These are phyloP conservation scores for Aldabrachelys gigantea DNA, from an alignment of 2,113 vertebrate species.

Conservation along the genomic window DNA sequence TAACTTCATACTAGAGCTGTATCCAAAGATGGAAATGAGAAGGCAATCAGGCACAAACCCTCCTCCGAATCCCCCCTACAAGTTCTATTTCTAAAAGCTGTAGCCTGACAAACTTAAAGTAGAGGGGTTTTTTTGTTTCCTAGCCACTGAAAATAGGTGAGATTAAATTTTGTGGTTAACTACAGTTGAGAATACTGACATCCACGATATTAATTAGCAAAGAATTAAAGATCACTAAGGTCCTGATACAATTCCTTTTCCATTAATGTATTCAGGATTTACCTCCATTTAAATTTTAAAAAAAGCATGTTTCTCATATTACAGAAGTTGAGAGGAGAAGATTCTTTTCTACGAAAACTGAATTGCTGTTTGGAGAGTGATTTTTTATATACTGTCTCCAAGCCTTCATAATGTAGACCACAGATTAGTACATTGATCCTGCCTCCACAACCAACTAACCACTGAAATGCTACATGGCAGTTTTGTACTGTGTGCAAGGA, in stretches of 20 bases:
- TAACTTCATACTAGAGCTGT: constrained; percentile 65
- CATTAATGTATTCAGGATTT: background rate
- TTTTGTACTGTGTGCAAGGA: background rate
- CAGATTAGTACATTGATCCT: background rate
- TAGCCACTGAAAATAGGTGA: background rate
- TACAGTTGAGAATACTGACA: background rate
- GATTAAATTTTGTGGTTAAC: constrained; percentile 26
- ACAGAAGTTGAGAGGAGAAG: background rate
- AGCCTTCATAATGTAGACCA: background rate
- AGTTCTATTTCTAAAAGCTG: constrained; percentile 39
- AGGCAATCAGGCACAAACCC: constrained; percentile 46
- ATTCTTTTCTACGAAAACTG: background rate
- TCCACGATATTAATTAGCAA: background rate
- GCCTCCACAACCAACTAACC: background rate
- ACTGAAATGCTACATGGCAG: background rate
- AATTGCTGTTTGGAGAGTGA: background rate
- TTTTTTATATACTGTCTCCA: background rate
- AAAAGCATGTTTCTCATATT: background rate
- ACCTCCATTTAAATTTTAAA: background rate
- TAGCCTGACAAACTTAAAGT: constrained; percentile 35
- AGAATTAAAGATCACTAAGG: constrained; percentile 7
- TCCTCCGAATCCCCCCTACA: background rate
- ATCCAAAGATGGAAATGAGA: constrained; percentile 75
- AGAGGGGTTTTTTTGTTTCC: constrained; percentile 7
- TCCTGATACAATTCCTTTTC: background rate